Evolutionary conservation across 2,113 vertebrate genomes (phyloP).

Genomic region (Eclectus roratus): DNA sequence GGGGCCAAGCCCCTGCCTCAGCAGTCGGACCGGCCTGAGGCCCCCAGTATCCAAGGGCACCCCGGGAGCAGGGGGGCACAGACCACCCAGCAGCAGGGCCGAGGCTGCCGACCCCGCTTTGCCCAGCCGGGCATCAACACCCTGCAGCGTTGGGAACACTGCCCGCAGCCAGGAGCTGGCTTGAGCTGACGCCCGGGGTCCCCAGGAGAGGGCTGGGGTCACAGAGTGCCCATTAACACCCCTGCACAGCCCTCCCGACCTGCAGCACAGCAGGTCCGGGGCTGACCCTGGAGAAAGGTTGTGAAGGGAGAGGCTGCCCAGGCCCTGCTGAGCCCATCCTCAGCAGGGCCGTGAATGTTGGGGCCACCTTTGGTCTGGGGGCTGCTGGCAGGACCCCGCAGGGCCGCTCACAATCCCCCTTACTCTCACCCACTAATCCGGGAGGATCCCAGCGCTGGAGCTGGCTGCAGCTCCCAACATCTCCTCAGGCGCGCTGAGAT

Average conservation of each 20-base stretch:
- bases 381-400: neutral
- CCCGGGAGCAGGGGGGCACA: fast-evolving
- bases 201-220: neutral
- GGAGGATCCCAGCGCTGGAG: neutral
- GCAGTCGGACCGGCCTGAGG: neutral
- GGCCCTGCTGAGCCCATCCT: neutral
- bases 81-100: neutral
- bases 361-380: neutral
- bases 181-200: neutral
- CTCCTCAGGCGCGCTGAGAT: conserved; percentile 29
- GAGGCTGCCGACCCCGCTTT: neutral
- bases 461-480: conserved; percentile 22
- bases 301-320: fast-evolving
- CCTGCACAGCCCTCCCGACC: neutral
- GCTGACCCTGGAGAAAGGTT: neutral
- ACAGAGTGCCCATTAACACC: neutral
- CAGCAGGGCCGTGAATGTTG: neutral
- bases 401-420: neutral
- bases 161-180: neutral
- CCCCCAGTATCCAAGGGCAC: neutral
- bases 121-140: neutral
- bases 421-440: neutral
- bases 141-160: fast-evolving
- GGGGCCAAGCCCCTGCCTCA: neutral
- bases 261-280: fast-evolving